Evolutionary conservation across 2,888 invertebrate genomes (phyloP).

Genomic region (Hypomecis atomaria): DNA sequence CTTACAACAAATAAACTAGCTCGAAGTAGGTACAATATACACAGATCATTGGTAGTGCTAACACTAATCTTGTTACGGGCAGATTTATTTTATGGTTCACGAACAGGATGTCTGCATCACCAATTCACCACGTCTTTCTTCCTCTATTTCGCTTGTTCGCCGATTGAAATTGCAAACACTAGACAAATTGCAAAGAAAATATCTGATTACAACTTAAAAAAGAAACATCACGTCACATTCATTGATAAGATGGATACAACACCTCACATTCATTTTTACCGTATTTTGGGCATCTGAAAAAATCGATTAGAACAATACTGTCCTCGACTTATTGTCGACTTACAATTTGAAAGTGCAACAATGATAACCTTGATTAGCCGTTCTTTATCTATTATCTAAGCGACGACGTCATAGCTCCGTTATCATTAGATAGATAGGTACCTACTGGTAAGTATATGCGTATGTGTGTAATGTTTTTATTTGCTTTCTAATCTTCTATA

Average conservation of each 20-base stretch:
- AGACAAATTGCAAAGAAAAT: conserved; percentile 31
- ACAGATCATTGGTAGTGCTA: conserved; percentile 25
- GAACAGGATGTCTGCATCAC: conserved; percentile 64
- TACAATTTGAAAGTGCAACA: conserved; percentile 39
- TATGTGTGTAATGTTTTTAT: background rate
- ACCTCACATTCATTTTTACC: no score
- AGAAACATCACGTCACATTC: no score
- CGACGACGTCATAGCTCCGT: conserved; percentile 38
- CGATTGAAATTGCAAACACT: conserved; percentile 36
- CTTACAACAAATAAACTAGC: conserved; percentile 30
- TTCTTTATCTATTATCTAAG: conserved; percentile 53
- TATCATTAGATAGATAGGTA: conserved; percentile 18
- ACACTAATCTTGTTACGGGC: conserved; percentile 31
- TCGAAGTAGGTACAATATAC: conserved; percentile 8
- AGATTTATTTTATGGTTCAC: conserved; percentile 48
- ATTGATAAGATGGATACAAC: no score
- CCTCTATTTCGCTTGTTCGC: conserved; percentile 54
- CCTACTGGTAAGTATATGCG: background rate
- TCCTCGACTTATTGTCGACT: background rate
- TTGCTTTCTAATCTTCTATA: no score
- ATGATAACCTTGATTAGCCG: conserved; percentile 49
- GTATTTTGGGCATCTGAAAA: no score
- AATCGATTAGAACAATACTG: no score
- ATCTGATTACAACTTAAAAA: background rate
- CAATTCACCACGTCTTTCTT: conserved; percentile 54